A percentile compares a stretch with the other conserved stretches of the same genome.
These are phyloP conservation scores for Lacanobia oleracea DNA, from an alignment of 2,888 invertebrate genomes.

Conservation along the genomic window DNA sequence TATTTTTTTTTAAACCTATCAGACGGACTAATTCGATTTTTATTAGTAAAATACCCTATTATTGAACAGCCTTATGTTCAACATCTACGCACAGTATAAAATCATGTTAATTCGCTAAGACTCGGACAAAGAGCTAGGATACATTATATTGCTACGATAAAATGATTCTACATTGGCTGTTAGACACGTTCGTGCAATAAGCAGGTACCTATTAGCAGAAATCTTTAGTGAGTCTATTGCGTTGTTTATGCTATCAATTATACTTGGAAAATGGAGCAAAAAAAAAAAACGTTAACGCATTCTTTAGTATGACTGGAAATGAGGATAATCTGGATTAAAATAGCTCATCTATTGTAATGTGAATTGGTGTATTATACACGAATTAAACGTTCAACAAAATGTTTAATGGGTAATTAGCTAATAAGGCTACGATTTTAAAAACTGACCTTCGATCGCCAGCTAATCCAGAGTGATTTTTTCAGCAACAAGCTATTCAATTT, in stretches of 20 bases:
- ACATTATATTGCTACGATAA: constrained; percentile 17
- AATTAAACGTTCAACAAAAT: background rate
- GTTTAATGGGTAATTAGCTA: background rate
- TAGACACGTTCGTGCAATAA: constrained; percentile 32
- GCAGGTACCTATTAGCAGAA: constrained; percentile 20
- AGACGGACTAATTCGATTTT: too few species aligned
- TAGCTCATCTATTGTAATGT: too few species aligned
- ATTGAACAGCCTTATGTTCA: too few species aligned
- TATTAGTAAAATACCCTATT: too few species aligned
- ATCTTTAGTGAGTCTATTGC: constrained; percentile 15
- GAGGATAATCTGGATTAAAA: background rate
- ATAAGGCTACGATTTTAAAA: background rate
- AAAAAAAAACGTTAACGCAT: background rate
- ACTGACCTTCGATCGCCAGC: background rate
- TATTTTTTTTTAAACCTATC: too few species aligned
- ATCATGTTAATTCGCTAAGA: background rate
- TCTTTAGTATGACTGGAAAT: background rate
- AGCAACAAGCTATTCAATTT: background rate
- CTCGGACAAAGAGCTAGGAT: background rate
- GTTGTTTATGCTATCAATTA: constrained; percentile 13
- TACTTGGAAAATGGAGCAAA: constrained; percentile 8
- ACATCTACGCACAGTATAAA: background rate
- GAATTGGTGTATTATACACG: too few species aligned
- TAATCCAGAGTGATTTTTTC: background rate
- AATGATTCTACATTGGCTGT: background rate